Percentiles rank a stretch among this genome's conserved stretches.
phyloP scores from a whole-genome alignment of 1,140 invertebrate species.

The Pararge aegeria region DNA sequence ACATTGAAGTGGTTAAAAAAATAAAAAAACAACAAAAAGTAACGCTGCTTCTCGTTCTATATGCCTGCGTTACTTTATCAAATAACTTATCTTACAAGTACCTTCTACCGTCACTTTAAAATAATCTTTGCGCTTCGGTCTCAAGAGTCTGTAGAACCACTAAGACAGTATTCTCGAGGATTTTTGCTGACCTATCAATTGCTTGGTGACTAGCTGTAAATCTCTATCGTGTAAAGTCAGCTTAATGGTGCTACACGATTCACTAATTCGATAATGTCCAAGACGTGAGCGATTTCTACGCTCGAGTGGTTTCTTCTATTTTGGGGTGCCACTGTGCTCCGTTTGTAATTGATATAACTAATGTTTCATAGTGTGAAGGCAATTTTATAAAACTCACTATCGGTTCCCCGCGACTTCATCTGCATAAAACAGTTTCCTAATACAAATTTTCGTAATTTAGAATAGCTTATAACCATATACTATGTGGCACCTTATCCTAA shows the following conservation, averaged over 20 bases:
- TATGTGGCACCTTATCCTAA: too few relatives aligned
- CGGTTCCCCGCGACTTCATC: not conserved
- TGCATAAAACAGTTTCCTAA: too few relatives aligned
- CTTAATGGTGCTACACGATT: slow-evolving; percentile 44
- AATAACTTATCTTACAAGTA: too few relatives aligned
- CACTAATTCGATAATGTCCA: slow-evolving; percentile 68
- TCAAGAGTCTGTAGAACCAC: not conserved
- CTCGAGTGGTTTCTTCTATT: slow-evolving; percentile 51
- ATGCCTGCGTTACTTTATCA: too few relatives aligned
- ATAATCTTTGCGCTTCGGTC: too few relatives aligned
- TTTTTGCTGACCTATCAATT: slow-evolving; percentile 5
- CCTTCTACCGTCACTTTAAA: too few relatives aligned
- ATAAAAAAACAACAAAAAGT: too few relatives aligned
- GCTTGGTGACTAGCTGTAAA: not conserved
- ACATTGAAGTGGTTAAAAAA: too few relatives aligned
- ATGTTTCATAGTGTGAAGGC: slow-evolving; percentile 11
- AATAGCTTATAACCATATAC: too few relatives aligned
- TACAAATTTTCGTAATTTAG: too few relatives aligned
- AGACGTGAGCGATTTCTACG: slow-evolving; percentile 46
- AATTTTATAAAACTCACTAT: not conserved
- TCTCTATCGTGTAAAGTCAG: slow-evolving; percentile 7
- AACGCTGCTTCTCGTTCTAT: too few relatives aligned
- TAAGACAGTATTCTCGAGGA: not conserved
- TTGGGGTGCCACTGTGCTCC: slow-evolving; percentile 29
- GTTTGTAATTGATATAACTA: slow-evolving; percentile 39